Base-by-base conservation (phyloP, 2,797 vertebrate species). In the Nothura maculosa region DNA sequence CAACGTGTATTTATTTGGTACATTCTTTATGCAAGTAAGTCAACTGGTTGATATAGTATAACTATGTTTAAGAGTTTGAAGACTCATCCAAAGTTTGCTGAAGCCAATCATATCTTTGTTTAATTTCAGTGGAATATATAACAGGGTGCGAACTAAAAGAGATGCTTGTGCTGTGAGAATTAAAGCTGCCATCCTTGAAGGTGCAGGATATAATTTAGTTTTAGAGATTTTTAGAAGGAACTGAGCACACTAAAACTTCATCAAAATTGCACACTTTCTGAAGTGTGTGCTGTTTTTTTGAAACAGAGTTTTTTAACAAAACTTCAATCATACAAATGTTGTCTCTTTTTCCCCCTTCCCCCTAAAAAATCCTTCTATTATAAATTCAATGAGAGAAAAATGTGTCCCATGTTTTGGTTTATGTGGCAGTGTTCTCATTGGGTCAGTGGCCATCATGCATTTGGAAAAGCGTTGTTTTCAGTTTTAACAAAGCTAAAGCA, bases 81-180 rank as follows among this genome's bases (percentile, higher is more conserved):
- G 75, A 67, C 48, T 75, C 0, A 0, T 67, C 57, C 78, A 88
- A 88, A 77, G 48, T 32, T 76, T 72, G 72, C 32, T 72, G 81
- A 91, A 90, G 70, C 77, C 70, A 73, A 63, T 63, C 50, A 81
- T 52, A 88, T 84, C 74, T 92, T 87, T 94, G 28, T 95, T 93
- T 94, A 73, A 90, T 91, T 95, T 94, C 48, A 62, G 2, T 38
- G 40, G 68, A 78, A 55, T 74, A 81, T 7, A 13, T 73, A 48
- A 58, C 85, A 84, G 48, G 45, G 92, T 77, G 22, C 70, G 34
- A 28, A 84, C 50, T 66, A 85, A 80, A 90, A 84, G 50, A 75
- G 43, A 88, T 76, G 67, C 27, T 84, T 78, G 48, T 92, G 68
- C 85, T 48, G 2, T 54, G 76, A 77, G 69, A 72, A 55, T 81